Conservation (phyloP, 2,797 vertebrate genomes). For the Aulostomus chinensis region DNA sequence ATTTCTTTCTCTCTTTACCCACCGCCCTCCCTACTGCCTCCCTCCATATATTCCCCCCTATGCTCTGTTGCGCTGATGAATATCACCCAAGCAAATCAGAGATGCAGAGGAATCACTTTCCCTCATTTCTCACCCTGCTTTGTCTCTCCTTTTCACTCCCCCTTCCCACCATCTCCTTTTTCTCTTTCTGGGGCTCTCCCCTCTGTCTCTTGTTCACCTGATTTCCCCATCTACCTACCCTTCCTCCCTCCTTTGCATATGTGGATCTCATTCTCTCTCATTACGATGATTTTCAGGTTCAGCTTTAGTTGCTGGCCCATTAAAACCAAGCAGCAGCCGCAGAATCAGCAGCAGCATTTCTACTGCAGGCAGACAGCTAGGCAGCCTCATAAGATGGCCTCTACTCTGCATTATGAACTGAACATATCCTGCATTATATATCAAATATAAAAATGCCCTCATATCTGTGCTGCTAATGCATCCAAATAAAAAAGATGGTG, state of each 20-base stretch:
- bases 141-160: slow-evolving; percentile 28
- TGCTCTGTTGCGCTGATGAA: slow-evolving; percentile 71
- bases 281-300: slow-evolving; percentile 76
- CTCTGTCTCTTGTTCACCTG: slow-evolving; percentile 10
- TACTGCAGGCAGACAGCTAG: slow-evolving; percentile 51
- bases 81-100: slow-evolving; percentile 72
- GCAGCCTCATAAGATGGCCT: slow-evolving; percentile 66
- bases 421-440: slow-evolving; percentile 40
- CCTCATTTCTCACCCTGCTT: slow-evolving; percentile 37
- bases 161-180: slow-evolving; percentile 16
- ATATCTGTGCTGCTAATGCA: slow-evolving; percentile 10
- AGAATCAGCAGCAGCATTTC: slow-evolving; percentile 39
- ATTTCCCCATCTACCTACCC: slow-evolving; percentile 45
- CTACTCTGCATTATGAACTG: slow-evolving; percentile 43
- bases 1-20: slow-evolving; percentile 36
- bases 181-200: slow-evolving; percentile 24
- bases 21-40: slow-evolving; percentile 36
- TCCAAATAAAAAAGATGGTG: slow-evolving; percentile 20
- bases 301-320: slow-evolving; percentile 73
- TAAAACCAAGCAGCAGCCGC: slow-evolving; percentile 66
- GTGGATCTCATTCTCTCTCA: slow-evolving; percentile 72
- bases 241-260: slow-evolving; percentile 46
- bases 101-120: slow-evolving; percentile 65
- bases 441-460: slow-evolving; percentile 31
- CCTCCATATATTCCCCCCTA: slow-evolving; percentile 54